Base-by-base conservation (phyloP, 92 coral and sea anemone species). In the Phenganax stokvisi region DNA sequence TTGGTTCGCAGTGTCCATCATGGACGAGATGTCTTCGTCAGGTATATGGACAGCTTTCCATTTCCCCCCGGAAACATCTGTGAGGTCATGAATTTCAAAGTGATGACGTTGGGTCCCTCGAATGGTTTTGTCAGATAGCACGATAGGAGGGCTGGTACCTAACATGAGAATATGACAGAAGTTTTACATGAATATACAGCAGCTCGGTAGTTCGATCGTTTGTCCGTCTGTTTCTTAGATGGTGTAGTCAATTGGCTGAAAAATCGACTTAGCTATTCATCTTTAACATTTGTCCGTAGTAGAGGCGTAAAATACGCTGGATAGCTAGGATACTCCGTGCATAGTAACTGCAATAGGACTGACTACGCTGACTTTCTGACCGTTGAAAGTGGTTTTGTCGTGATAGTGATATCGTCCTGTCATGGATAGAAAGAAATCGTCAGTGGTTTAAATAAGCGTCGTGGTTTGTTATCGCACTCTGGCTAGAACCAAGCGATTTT, bases 21-120 rank as follows among this genome's bases (percentile, higher is more conserved):
- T 63, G 3, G 83, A 64, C 9, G 83, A 79, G 27, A 79, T 87
- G 74, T 88, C 83, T 54, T 87, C 89, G 74, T 96, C 99, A 20
- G 99, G 99, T 59, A 96, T 96, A 80, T 96, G 99, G 44, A 96
- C 97, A 16, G 99, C 99, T 57, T 92, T 79, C 99, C 99, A 96
- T 74, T 90, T 87, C 20, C 91, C 93, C 1, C 85, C 84, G 11
- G 90, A 81, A 10, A 82, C 74, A 68, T 91, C 93, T 17, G 89
- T 82, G 13, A 96, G 86, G 75, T 96, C 97, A 80, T 96, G 92
- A 7, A 96, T 88, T 81, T 92, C 97, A 90, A 96, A 90, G 71
- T 89, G 91, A 30, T 81, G 73, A 13, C 86, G 80, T 56, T 91
- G 90, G 5, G 99, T 96, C 4, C 99, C 99, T 51, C 69, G 88